Evolutionary conservation across 2,113 vertebrate species (phyloP).

Genomic region (Aphelocoma coerulescens): DNA sequence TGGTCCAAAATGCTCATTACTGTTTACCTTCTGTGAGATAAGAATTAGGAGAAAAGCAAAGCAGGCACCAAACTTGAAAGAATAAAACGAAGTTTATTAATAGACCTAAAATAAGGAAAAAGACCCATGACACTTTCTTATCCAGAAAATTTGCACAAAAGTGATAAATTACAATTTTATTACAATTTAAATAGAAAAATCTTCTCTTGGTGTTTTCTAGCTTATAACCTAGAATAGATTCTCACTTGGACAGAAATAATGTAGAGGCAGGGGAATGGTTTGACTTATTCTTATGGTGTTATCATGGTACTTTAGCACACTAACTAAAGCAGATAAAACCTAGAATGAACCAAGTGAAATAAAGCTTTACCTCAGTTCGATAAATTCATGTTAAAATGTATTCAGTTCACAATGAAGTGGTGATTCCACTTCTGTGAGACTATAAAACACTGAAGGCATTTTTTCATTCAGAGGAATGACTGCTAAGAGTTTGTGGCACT

Average conservation of each 20-base stretch:
- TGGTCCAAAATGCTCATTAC: too few relatives aligned
- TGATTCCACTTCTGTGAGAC: not conserved
- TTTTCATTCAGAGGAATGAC: not conserved
- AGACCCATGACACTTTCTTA: not conserved
- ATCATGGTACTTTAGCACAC: not conserved
- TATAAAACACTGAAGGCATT: not conserved
- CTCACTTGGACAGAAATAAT: not conserved
- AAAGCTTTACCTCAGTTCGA: not conserved
- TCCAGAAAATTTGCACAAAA: not conserved
- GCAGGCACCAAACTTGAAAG: too few relatives aligned
- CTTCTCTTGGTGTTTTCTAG: not conserved
- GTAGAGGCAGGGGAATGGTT: not conserved
- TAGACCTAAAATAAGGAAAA: too few relatives aligned
- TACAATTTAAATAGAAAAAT: not conserved
- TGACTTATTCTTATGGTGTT: not conserved
- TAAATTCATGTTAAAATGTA: not conserved
- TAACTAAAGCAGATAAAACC: not conserved
- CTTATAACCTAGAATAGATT: not conserved
- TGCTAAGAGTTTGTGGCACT: not conserved
- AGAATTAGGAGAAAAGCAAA: too few relatives aligned
- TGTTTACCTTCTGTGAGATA: too few relatives aligned
- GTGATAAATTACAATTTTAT: not conserved
- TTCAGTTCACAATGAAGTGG: not conserved
- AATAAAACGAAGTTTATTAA: too few relatives aligned
- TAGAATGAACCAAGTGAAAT: not conserved